phyloP scores from a whole-genome alignment of 1,140 invertebrate species.

The Cherax quadricarinatus region DNA sequence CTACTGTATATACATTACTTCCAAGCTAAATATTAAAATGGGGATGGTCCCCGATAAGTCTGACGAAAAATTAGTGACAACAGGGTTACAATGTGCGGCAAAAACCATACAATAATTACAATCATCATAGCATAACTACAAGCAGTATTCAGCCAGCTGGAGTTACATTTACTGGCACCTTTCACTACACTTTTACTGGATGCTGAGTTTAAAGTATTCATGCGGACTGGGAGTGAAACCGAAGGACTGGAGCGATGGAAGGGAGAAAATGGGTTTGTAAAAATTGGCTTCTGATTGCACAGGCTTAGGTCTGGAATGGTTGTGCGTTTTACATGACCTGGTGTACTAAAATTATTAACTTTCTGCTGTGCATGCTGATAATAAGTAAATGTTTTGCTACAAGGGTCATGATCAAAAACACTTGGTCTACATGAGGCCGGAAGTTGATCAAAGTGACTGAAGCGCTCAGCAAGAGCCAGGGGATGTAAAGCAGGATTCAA shows the following conservation, averaged over 20 bases:
- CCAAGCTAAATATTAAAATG: conserved; percentile 16
- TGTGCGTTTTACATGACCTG: conserved; percentile 22
- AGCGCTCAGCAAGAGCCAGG: conserved; percentile 3
- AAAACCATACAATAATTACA: conserved; percentile 31
- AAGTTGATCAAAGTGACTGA: conserved; percentile 19
- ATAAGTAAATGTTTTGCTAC: conserved; percentile 9
- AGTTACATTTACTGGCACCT: neutral
- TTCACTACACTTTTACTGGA: neutral
- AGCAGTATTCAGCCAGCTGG: conserved; percentile 1
- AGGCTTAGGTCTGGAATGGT: conserved; percentile 47
- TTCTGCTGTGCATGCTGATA: conserved; percentile 21
- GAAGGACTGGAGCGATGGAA: conserved; percentile 35
- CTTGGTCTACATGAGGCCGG: conserved; percentile 8
- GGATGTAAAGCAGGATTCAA: neutral
- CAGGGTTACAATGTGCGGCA: conserved; percentile 25
- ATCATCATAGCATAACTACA: conserved; percentile 50
- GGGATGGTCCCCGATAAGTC: conserved; percentile 5
- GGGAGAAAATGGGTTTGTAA: neutral
- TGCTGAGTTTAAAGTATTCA: neutral
- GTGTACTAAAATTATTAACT: conserved; percentile 4
- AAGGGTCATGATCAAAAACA: conserved; percentile 49
- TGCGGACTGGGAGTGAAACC: neutral
- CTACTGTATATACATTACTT: neutral
- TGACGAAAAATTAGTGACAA: conserved; percentile 9
- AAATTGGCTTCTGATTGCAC: neutral